These are phyloP conservation scores for Smutsia temminckii DNA, from an alignment of 2,797 vertebrate genomes.

Conservation along the genomic window DNA sequence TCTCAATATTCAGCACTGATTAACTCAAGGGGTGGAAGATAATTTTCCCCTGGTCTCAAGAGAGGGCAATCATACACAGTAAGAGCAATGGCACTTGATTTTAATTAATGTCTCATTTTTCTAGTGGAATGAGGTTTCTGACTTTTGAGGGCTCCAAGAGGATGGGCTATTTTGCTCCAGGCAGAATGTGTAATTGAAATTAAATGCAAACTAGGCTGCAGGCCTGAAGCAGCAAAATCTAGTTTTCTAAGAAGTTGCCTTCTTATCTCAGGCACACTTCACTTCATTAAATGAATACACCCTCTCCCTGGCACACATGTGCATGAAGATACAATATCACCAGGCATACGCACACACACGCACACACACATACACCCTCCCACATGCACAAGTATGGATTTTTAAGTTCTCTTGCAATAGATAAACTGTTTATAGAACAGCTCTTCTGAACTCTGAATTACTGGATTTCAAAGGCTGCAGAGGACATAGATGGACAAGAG, in stretches of 20 bases:
- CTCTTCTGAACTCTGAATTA: neutral
- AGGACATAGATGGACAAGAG: neutral
- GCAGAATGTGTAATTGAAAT: neutral
- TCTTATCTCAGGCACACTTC: neutral
- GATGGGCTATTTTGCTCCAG: neutral
- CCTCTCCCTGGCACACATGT: neutral
- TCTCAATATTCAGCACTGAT: slow-evolving; percentile 24
- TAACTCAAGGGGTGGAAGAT: neutral
- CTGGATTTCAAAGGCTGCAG: neutral
- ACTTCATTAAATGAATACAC: neutral
- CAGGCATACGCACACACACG: neutral
- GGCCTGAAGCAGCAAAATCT: neutral
- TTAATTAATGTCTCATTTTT: slow-evolving; percentile 49
- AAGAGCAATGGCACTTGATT: neutral
- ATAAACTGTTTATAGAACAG: neutral
- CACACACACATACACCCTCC: neutral
- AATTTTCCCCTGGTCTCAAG: neutral
- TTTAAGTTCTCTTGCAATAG: neutral
- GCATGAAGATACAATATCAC: neutral
- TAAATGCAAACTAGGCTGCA: neutral
- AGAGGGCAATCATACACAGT: neutral
- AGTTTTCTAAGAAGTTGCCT: neutral
- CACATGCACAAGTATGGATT: neutral
- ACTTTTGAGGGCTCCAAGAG: neutral
- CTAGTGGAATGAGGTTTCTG: slow-evolving; percentile 22